These are phyloP conservation scores for Ophion obscuratus DNA, from an alignment of 2,888 invertebrate species.

Conservation along the genomic window DNA sequence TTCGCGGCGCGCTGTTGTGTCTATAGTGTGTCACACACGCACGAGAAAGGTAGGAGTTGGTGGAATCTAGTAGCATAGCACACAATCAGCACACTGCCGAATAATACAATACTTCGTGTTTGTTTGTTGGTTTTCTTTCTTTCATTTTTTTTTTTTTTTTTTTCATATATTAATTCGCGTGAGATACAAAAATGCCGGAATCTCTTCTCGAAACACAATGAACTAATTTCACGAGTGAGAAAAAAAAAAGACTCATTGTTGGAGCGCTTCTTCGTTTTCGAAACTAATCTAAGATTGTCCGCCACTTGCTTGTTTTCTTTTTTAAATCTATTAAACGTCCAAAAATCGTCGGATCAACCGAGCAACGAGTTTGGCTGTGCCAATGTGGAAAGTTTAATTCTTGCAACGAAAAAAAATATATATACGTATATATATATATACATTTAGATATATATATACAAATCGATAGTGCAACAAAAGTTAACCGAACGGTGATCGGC, in stretches of 20 bases:
- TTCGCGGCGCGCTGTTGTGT: constrained; percentile 70
- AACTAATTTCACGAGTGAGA: constrained; percentile 18
- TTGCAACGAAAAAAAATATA: constrained; percentile 39
- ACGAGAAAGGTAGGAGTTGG: constrained; percentile 78
- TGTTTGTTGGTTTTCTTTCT: constrained; percentile 1
- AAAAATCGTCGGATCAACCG: constrained; percentile 51
- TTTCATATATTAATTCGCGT: constrained; percentile 22
- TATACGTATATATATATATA: constrained; percentile 13
- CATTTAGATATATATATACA: constrained; percentile 11
- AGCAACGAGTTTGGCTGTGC: constrained; percentile 52
- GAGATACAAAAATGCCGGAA: constrained; percentile 40
- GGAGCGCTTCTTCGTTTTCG: constrained; percentile 29
- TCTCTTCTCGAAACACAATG: constrained; percentile 1
- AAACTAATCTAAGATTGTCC: constrained; percentile 62
- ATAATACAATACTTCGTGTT: constrained; percentile 37
- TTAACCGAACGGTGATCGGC: constrained; percentile 31
- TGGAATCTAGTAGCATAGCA: constrained; percentile 70
- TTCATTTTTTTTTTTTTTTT: constrained; percentile 11
- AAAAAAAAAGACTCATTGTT: constrained; percentile 18
- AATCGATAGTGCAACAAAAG: constrained; percentile 47
- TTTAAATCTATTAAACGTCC: constrained; percentile 36
- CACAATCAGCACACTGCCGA: constrained; percentile 70
- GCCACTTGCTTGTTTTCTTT: constrained; percentile 30
- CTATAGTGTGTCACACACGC: constrained; percentile 74
- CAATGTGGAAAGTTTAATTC: constrained; percentile 43